Conservation (phyloP, 2,888 invertebrate genomes). For the Bibio marci region DNA sequence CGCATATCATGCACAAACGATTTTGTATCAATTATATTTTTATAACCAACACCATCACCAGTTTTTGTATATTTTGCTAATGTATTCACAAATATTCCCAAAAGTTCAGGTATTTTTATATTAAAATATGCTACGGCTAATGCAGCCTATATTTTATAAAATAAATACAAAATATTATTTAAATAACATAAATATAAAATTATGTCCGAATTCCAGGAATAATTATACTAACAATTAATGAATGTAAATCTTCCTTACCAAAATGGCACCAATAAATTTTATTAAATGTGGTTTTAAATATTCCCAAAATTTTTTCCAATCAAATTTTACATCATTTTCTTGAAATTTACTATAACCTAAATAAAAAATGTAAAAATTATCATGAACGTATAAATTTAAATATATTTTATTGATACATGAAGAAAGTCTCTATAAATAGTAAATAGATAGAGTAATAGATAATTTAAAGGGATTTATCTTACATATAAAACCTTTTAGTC, state of each 20-base stretch:
- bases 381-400: not conserved
- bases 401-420: not conserved
- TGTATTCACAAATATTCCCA: slow-evolving; percentile 71
- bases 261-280: slow-evolving; percentile 58
- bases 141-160: slow-evolving; percentile 47
- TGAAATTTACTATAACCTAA: slow-evolving; percentile 12
- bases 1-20: slow-evolving; percentile 25
- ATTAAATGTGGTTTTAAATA: slow-evolving; percentile 62
- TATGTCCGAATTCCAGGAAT: slow-evolving; percentile 3
- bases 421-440: too few relatives aligned
- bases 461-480: too few relatives aligned
- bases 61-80: slow-evolving; percentile 39
- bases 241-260: slow-evolving; percentile 43
- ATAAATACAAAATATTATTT: not conserved
- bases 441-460: too few relatives aligned
- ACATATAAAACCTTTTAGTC: too few relatives aligned
- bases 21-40: slow-evolving; percentile 7
- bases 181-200: not conserved
- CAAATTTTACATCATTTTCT: slow-evolving; percentile 45
- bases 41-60: slow-evolving; percentile 24
- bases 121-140: slow-evolving; percentile 74
- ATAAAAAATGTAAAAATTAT: slow-evolving; percentile 10
- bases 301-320: slow-evolving; percentile 56
- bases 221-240: too few relatives aligned
- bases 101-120: slow-evolving; percentile 70